Evolutionary conservation across 2,888 invertebrate species (phyloP).

Genomic region (Limenitis arthemis): DNA sequence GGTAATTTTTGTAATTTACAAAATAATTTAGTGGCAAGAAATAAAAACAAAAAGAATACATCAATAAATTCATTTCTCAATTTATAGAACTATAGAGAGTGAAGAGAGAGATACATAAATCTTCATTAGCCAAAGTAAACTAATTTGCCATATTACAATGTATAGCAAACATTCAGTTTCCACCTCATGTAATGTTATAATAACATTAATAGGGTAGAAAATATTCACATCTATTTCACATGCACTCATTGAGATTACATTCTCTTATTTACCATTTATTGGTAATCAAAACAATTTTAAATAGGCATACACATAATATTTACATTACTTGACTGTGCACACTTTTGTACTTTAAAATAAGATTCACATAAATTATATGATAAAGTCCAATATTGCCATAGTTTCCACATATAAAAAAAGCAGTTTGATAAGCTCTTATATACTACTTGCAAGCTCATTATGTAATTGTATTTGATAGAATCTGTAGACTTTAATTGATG

Average conservation of each 20-base stretch:
- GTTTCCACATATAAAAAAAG: slow-evolving; percentile 10
- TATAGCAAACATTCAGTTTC: slow-evolving; percentile 59
- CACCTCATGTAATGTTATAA: slow-evolving; percentile 52
- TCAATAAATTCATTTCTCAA: slow-evolving; percentile 50
- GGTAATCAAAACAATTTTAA: slow-evolving; percentile 41
- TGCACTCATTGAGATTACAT: slow-evolving; percentile 68
- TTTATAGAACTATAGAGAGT: slow-evolving; percentile 56
- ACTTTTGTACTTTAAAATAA: slow-evolving; percentile 68
- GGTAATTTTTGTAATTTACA: slow-evolving; percentile 45
- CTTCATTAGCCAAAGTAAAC: slow-evolving; percentile 44
- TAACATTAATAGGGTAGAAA: slow-evolving; percentile 58
- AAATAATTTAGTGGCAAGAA: slow-evolving; percentile 69
- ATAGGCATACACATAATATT: slow-evolving; percentile 61
- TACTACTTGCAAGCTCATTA: too few relatives aligned
- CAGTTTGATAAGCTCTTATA: slow-evolving; percentile 8
- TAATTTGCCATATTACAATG: slow-evolving; percentile 63
- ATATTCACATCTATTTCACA: slow-evolving; percentile 44
- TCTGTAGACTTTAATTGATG: too few relatives aligned
- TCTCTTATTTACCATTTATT: slow-evolving; percentile 48
- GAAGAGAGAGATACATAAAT: slow-evolving; percentile 52
- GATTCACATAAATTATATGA: slow-evolving; percentile 54
- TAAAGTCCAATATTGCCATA: slow-evolving; percentile 48
- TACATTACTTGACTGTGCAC: slow-evolving; percentile 55
- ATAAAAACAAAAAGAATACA: slow-evolving; percentile 48
- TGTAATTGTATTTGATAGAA: too few relatives aligned